Evolutionary conservation across 2,797 vertebrate species (phyloP).

Genomic region (Arnoldichthys spilopterus): DNA sequence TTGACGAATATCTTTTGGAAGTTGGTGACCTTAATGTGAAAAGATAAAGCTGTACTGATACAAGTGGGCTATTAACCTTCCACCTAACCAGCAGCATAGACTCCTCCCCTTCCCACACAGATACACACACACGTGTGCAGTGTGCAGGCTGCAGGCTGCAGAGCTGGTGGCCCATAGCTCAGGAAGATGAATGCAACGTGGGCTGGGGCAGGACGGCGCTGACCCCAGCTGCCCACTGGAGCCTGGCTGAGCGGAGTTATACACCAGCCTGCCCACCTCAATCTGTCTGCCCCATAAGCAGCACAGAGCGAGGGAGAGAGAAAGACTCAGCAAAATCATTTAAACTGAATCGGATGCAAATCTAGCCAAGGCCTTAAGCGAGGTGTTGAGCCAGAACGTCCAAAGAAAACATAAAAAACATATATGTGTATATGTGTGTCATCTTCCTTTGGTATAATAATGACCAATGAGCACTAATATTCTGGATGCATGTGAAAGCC

Average conservation of each 20-base stretch:
- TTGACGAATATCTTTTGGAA: neutral
- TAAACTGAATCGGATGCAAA: slow-evolving; percentile 2
- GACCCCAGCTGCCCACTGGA: slow-evolving; percentile 71
- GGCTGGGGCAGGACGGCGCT: slow-evolving; percentile 54
- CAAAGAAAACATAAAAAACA: neutral
- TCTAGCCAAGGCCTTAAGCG: neutral
- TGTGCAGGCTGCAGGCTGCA: slow-evolving; percentile 32
- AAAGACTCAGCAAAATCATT: slow-evolving; percentile 21
- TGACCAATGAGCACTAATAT: slow-evolving; percentile 1
- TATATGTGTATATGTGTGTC: neutral
- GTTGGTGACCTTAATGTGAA: neutral
- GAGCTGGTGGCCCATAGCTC: slow-evolving; percentile 57
- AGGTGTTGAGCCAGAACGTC: neutral
- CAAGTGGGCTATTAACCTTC: slow-evolving; percentile 50
- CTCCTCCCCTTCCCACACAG: slow-evolving; percentile 20
- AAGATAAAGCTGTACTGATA: slow-evolving; percentile 40
- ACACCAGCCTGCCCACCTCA: slow-evolving; percentile 47
- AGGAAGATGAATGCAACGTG: slow-evolving; percentile 59
- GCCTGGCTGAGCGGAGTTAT: slow-evolving; percentile 76
- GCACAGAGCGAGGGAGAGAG: slow-evolving; percentile 43
- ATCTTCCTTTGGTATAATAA: neutral
- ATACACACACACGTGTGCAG: slow-evolving; percentile 21
- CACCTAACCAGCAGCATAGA: slow-evolving; percentile 38
- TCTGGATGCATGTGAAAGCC: neutral
- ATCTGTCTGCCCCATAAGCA: slow-evolving; percentile 72